Base-by-base conservation (phyloP, 2,888 invertebrate genomes). In the Drosophila merina region DNA sequence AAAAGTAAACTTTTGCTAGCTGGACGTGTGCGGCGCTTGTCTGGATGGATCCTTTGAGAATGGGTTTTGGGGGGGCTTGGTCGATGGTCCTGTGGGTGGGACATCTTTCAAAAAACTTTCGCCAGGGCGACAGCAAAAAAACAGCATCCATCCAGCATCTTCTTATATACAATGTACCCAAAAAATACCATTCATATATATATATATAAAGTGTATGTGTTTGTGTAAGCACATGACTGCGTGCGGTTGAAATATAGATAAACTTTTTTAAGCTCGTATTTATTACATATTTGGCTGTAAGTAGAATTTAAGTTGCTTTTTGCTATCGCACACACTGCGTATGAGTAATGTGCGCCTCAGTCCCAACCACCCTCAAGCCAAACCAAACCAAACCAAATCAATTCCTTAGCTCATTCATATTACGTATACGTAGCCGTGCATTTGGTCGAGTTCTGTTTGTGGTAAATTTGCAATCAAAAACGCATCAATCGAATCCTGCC, bases 231-330 rank as follows among this genome's bases (percentile, higher is more conserved):
- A 77, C 75, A 85, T 75, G 83, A 82, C 85, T 84, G 83, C 81
- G 86, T 84, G 86, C 62, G 85, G 82, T 86, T 86, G 82, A 83
- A 84, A 86, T 86, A 86, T 86, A 83, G 85, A 82, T 87, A 84
- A 84, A 87, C 83, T 83, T 84, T 75, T 87, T 84, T 87, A 87
- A 84, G 84, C 88, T 85, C 72, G 86, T 87, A 84, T 84, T 84
- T 87, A 84, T 84, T 84, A 85, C 88, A 87, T 84, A 87, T 84
- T 87, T 85, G 77, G 75, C 88, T 85, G 86, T 87, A 84, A 84
- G 88, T 87, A 82, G 84, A 87, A 87, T 85, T 84, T 84, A 85
- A 84, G 86, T 87, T 85, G 88, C 75, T 87, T 82, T 78, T 77
- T 80, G 76, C 67, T 56, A 31, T 42, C 38, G 40, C 68, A 52